A percentile compares a stretch with the other conserved stretches of the same genome.
Evolutionary conservation across 1,140 invertebrate species (phyloP).

Genomic region (Penaeus chinensis): DNA sequence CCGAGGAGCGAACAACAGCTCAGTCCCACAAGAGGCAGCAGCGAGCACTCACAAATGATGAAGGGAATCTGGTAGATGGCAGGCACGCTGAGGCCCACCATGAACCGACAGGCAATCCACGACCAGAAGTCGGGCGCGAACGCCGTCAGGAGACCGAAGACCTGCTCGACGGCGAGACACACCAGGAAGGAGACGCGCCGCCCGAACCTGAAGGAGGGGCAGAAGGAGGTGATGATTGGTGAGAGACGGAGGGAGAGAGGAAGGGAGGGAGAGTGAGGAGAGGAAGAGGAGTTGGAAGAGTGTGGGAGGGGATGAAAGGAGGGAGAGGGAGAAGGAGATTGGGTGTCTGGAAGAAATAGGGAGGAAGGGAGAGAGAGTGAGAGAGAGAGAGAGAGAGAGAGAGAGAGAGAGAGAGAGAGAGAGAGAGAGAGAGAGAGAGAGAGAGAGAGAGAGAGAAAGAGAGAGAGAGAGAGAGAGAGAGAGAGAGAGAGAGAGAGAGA

Average conservation of each 20-base stretch:
- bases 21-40: neutral
- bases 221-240: conserved; percentile 21
- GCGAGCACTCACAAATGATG: conserved; percentile 83
- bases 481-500: no score
- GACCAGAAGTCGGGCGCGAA: conserved; percentile 81
- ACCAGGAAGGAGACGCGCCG: conserved; percentile 84
- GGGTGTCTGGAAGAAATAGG: no score
- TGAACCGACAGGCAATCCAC: conserved; percentile 81
- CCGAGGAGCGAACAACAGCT: neutral
- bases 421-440: no score
- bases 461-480: no score
- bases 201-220: conserved; percentile 74
- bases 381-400: no score
- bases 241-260: neutral
- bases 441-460: no score
- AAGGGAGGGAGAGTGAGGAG: neutral
- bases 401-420: no score
- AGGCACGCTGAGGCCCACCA: conserved; percentile 88
- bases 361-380: no score
- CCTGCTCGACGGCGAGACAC: conserved; percentile 80
- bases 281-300: neutral
- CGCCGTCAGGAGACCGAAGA: conserved; percentile 82
- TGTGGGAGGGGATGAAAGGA: no score
- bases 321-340: no score
- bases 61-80: conserved; percentile 96